Conservation (phyloP, 1,140 invertebrate species). For the Diprion similis region DNA sequence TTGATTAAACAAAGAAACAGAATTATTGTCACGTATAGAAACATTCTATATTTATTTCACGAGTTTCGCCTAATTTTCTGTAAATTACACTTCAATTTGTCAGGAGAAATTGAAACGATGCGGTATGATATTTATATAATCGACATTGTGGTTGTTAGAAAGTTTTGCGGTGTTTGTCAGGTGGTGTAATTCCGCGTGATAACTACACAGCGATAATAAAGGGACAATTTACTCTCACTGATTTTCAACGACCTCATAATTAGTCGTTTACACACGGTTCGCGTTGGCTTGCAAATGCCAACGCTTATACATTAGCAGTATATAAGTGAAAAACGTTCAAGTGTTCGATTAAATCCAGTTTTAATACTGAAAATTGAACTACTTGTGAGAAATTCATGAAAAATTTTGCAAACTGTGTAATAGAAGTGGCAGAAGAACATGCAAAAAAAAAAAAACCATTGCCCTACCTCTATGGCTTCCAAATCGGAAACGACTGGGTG, state of each 20-base stretch:
- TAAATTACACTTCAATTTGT: too few relatives aligned
- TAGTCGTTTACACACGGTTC: neutral
- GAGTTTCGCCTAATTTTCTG: neutral
- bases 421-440: too few relatives aligned
- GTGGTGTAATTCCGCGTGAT: neutral
- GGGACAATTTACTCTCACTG: neutral
- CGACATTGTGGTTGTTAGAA: neutral
- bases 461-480: conserved; percentile 53
- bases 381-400: neutral
- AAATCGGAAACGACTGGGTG: conserved; percentile 80
- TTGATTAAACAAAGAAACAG: conserved; percentile 50
- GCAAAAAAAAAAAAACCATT: neutral
- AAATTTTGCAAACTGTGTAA: neutral
- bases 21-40: neutral
- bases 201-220: neutral
- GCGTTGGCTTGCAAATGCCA: neutral
- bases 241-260: neutral
- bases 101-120: too few relatives aligned
- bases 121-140: neutral
- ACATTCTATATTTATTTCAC: neutral
- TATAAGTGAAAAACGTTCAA: conserved; percentile 8
- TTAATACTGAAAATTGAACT: neutral
- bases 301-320: neutral
- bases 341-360: conserved; percentile 7
- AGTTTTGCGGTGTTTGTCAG: neutral